Evolutionary conservation across 2,797 vertebrate genomes (phyloP), one percentile per base, ranked within the genome.

Genomic region (Schizothorax lantsangensis): DNA sequence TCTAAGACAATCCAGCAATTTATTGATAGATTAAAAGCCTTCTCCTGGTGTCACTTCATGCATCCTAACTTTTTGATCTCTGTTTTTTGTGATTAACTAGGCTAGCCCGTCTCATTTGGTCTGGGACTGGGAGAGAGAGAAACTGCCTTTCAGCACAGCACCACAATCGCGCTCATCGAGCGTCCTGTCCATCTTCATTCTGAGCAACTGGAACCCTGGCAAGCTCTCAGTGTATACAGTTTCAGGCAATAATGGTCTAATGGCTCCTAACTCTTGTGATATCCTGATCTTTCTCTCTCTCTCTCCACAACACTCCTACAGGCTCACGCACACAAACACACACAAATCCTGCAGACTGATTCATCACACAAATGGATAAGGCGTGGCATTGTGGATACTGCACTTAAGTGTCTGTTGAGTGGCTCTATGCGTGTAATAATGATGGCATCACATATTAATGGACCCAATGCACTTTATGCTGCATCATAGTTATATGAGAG

Each of bases 211-310:
- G 87, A 89, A 69, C 69, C 33, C 88, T 90, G 89, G 89, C 4
- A 77, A 90, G 92, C 93, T 94, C 93, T 94, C 91, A 91, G 91
- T 87, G 93, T 93, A 93, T 95, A 92, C 89, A 75, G 94, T 95
- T 95, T 94, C 95, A 93, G 86, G 72, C 89, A 86, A 88, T 90
- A 88, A 89, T 86, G 66, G 84, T 71, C 84, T 92, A 92, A 92
- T 90, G 89, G 90, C 86, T 88, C 69, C 81, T 88, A 79, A 85
- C 81, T 77, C 79, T 79, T 89, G 86, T 93, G 89, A 94, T 92
- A 90, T 90, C 89, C 90, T 93, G 66, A 84, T 89, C 86, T 43
- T 78, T 90, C 64, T 84, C 45, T 30, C 88, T 83, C 36, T 84
- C 85, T 83, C 77, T 88, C 88, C 84, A 89, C 54, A 77, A 78